Evolutionary conservation across 2,797 vertebrate species (phyloP).

Genomic region (Myotis vivesi): DNA sequence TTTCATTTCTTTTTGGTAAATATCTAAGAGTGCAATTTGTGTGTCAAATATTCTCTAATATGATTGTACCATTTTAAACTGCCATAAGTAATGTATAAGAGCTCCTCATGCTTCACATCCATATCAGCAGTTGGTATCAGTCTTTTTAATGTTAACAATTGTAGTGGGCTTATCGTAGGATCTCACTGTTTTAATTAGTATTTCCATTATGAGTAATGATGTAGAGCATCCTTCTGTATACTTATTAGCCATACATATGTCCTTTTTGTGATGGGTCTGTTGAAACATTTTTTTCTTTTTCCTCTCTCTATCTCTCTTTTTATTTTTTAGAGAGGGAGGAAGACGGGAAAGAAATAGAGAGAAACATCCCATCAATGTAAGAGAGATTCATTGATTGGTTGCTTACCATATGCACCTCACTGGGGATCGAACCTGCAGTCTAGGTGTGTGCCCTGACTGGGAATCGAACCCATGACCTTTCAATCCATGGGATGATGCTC

Average conservation of each 20-base stretch:
- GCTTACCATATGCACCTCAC: not conserved
- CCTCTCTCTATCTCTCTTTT: no score
- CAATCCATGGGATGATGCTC: not conserved
- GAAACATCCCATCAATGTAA: not conserved
- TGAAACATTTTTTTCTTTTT: not conserved
- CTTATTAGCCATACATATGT: not conserved
- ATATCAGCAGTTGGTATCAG: not conserved
- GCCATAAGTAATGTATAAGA: not conserved
- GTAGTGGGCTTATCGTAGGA: not conserved
- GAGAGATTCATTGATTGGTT: no score
- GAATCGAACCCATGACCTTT: not conserved
- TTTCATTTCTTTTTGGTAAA: not conserved
- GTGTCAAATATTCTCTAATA: not conserved
- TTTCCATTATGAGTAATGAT: not conserved
- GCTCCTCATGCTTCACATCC: not conserved
- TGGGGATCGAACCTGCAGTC: not conserved
- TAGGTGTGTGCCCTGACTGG: not conserved
- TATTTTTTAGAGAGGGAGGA: not conserved
- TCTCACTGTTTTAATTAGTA: not conserved
- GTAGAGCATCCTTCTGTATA: not conserved
- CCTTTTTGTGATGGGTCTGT: not conserved
- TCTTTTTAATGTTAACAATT: not conserved
- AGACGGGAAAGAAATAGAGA: not conserved
- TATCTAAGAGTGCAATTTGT: not conserved
- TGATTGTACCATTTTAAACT: not conserved